Evolutionary conservation across 2,113 vertebrate genomes (phyloP).

Genomic region (Sinocyclocheilus anophthalmus): DNA sequence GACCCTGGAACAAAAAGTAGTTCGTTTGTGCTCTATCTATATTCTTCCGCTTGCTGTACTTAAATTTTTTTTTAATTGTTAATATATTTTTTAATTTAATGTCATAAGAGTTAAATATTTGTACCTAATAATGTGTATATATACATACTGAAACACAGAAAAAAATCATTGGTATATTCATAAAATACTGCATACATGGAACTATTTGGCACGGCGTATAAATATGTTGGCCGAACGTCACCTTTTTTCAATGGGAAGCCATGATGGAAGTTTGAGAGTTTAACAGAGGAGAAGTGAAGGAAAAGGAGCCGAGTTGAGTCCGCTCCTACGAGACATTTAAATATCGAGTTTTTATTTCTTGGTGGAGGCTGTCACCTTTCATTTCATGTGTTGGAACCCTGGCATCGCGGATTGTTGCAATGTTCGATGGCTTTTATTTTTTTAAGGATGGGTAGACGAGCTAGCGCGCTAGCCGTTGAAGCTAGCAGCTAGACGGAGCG

Average conservation of each 20-base stretch:
- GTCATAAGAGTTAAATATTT: not conserved
- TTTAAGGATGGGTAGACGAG: constrained; percentile 52
- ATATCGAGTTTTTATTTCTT: constrained; percentile 48
- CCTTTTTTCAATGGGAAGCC: constrained; percentile 71
- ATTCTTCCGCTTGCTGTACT: constrained; percentile 62
- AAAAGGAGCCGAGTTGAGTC: constrained; percentile 30
- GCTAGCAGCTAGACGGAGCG: constrained; percentile 52
- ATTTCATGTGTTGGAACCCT: constrained; percentile 37
- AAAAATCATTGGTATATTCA: not conserved
- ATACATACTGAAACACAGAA: not conserved
- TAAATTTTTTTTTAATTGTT: not conserved
- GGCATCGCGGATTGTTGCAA: constrained; percentile 45
- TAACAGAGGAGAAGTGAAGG: constrained; percentile 68
- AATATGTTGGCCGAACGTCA: constrained; percentile 11
- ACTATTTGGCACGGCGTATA: constrained; percentile 51
- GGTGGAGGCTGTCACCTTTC: constrained; percentile 61
- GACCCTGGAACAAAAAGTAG: constrained; percentile 66
- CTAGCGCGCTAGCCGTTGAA: constrained; percentile 57
- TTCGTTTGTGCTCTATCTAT: constrained; percentile 43
- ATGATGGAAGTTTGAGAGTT: constrained; percentile 75
- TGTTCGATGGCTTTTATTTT: constrained; percentile 32
- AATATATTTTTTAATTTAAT: not conserved
- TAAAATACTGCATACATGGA: not conserved
- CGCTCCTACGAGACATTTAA: constrained; percentile 19
- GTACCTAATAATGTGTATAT: not conserved